Percentiles rank a stretch among this genome's conserved stretches.
phyloP scores from a whole-genome alignment of 1,140 invertebrate genomes.

The Centruroides sculpturatus region DNA sequence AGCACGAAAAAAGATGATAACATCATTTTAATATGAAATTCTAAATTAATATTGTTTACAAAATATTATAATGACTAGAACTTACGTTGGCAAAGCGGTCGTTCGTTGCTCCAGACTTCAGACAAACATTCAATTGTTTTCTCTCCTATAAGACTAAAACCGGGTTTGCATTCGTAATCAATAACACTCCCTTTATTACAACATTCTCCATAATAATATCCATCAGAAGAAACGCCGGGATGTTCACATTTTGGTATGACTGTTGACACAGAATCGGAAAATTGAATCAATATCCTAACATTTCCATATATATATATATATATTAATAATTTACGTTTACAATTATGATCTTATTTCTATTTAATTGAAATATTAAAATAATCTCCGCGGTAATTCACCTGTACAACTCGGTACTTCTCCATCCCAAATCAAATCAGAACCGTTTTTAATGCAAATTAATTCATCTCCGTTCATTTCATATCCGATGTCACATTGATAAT shows the following conservation, averaged over 20 bases:
- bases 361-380: too few species aligned
- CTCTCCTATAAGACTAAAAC: conserved; percentile 1
- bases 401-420: neutral
- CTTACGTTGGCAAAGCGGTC: conserved; percentile 11
- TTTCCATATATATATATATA: too few species aligned
- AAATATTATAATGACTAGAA: neutral
- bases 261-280: too few species aligned
- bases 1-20: too few species aligned
- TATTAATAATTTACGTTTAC: too few species aligned
- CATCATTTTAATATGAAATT: too few species aligned
- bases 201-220: neutral
- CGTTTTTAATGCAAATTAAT: neutral
- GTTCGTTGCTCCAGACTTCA: neutral
- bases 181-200: conserved; percentile 2
- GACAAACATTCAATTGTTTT: neutral
- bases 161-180: conserved; percentile 1
- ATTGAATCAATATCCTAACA: too few species aligned
- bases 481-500: neutral
- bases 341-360: too few species aligned
- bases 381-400: neutral
- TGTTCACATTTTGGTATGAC: neutral
- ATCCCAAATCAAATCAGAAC: neutral
- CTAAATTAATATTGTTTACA: too few species aligned
- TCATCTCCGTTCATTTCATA: neutral
- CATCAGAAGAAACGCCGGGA: conserved; percentile 6